A percentile compares a stretch with the other conserved stretches of the same genome.
Conservation (phyloP, 2,797 vertebrate species). For the Sarcophilus harrisii region DNA sequence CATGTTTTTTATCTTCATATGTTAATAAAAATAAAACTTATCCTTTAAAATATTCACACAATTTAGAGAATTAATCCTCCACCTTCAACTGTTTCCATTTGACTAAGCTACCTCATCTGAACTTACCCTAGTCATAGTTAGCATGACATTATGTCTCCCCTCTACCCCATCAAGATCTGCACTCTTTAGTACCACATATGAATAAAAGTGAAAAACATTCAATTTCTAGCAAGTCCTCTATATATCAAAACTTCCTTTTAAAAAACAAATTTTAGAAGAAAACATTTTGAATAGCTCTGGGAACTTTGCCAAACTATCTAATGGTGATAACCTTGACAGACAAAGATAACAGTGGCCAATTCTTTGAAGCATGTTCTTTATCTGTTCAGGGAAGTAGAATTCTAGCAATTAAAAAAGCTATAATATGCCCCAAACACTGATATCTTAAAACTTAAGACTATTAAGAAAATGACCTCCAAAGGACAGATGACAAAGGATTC, state of each 20-base stretch:
- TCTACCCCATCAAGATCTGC: neutral
- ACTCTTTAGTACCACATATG: slow-evolving; percentile 18
- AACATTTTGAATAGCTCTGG: slow-evolving; percentile 23
- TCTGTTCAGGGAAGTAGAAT: slow-evolving; percentile 23
- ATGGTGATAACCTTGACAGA: slow-evolving; percentile 18
- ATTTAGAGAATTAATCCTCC: neutral
- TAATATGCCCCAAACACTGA: slow-evolving; percentile 8
- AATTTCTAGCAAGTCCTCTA: slow-evolving; percentile 22
- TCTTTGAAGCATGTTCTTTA: slow-evolving; percentile 45
- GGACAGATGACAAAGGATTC: slow-evolving; percentile 17
- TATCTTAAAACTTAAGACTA: slow-evolving; percentile 8
- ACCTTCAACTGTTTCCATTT: neutral
- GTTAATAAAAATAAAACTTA: neutral
- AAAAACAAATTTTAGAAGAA: slow-evolving; percentile 17
- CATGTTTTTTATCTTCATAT: neutral
- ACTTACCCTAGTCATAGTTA: neutral
- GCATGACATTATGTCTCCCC: neutral
- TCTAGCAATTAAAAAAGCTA: slow-evolving; percentile 30
- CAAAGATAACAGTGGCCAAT: slow-evolving; percentile 4
- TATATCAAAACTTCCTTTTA: slow-evolving; percentile 14
- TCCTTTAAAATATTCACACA: slow-evolving; percentile 3
- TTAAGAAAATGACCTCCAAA: slow-evolving; percentile 48
- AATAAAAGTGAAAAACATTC: slow-evolving; percentile 7
- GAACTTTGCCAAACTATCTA: slow-evolving; percentile 17
- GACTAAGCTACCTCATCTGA: neutral